These are phyloP conservation scores for Hylaea fasciaria DNA, from an alignment of 2,888 invertebrate genomes.

Conservation along the genomic window DNA sequence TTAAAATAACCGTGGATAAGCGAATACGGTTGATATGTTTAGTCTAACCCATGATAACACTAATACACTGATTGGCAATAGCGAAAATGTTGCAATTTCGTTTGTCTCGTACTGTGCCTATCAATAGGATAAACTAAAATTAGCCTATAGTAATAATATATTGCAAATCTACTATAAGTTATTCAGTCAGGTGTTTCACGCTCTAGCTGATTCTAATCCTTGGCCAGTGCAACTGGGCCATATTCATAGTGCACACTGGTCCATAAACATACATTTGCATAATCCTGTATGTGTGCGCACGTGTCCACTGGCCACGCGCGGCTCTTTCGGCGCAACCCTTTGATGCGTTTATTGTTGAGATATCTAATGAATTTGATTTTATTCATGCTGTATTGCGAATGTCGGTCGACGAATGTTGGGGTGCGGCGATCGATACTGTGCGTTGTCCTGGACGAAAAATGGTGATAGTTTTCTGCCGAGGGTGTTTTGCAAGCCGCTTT, in stretches of 20 bases:
- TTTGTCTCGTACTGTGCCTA: too few relatives aligned
- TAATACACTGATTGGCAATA: too few relatives aligned
- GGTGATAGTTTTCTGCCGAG: slow-evolving; percentile 19
- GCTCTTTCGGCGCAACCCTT: slow-evolving; percentile 61
- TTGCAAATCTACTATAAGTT: not conserved
- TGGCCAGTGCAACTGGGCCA: slow-evolving; percentile 20
- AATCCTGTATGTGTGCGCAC: slow-evolving; percentile 59
- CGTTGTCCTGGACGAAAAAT: slow-evolving; percentile 14
- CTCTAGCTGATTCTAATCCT: slow-evolving; percentile 11
- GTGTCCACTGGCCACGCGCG: slow-evolving; percentile 59
- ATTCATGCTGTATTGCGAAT: slow-evolving; percentile 39
- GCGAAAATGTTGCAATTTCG: too few relatives aligned
- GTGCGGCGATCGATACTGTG: slow-evolving; percentile 25
- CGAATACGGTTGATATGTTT: not conserved
- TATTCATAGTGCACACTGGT: slow-evolving; percentile 38
- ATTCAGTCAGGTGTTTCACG: slow-evolving; percentile 15
- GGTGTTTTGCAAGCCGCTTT: slow-evolving; percentile 1
- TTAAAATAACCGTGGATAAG: not conserved
- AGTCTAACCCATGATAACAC: too few relatives aligned
- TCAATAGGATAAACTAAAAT: too few relatives aligned
- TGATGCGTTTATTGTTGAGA: slow-evolving; percentile 54
- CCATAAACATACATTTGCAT: slow-evolving; percentile 61
- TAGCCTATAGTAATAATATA: too few relatives aligned
- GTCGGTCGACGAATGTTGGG: slow-evolving; percentile 25
- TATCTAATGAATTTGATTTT: slow-evolving; percentile 60